A percentile compares a stretch with the other conserved stretches of the same genome.
Conservation (phyloP, 2,113 vertebrate genomes). For the Bambusicola thoracicus region DNA sequence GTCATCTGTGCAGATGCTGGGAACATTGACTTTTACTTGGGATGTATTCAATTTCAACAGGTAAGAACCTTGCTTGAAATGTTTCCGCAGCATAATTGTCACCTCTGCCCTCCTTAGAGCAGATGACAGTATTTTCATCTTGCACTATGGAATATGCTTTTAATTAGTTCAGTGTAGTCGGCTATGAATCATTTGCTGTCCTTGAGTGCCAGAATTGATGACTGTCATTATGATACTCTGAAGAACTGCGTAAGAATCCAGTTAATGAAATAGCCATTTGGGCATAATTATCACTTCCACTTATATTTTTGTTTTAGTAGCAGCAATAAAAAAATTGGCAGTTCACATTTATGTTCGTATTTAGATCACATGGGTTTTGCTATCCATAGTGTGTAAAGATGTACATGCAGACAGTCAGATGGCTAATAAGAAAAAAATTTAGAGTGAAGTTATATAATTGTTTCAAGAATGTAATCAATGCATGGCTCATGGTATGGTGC, state of each 20-base stretch:
- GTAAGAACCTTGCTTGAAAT: constrained; percentile 36
- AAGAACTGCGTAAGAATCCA: not conserved
- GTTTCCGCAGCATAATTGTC: constrained; percentile 30
- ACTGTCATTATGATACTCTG: not conserved
- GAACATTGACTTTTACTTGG: constrained; percentile 14
- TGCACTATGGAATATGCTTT: constrained; percentile 16
- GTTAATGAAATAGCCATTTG: constrained; percentile 24
- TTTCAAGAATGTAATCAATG: not conserved
- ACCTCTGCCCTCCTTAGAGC: not conserved
- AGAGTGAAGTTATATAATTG: not conserved
- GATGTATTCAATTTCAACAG: not conserved
- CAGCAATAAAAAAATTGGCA: not conserved
- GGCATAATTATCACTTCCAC: not conserved
- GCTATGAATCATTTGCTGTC: constrained; percentile 40
- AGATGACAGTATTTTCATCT: constrained; percentile 21
- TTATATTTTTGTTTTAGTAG: not conserved
- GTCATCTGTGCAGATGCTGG: not conserved
- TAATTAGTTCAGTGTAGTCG: constrained; percentile 20
- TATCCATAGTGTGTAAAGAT: not conserved
- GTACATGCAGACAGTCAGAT: not conserved
- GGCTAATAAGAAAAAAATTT: not conserved
- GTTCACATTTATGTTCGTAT: not conserved
- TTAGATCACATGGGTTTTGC: not conserved
- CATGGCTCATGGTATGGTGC: not conserved
- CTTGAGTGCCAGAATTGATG: constrained; percentile 40